These are phyloP conservation scores for Blastobasis lacticolella DNA, from an alignment of 2,888 invertebrate species.

Conservation along the genomic window DNA sequence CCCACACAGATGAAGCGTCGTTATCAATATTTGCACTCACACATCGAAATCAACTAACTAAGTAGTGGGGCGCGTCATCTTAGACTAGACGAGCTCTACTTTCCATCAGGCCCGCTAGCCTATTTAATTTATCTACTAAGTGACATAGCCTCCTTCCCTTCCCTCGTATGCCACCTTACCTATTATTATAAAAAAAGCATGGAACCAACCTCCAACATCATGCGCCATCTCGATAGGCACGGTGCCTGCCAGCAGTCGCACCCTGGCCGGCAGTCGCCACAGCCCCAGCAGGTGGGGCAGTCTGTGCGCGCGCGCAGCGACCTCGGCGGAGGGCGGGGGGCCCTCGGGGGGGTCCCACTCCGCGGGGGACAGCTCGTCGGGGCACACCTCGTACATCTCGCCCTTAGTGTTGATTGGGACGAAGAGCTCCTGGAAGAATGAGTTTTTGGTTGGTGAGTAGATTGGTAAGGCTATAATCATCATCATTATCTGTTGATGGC, in stretches of 20 bases:
- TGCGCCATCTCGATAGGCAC: constrained; percentile 75
- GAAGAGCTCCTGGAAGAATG: constrained; percentile 76
- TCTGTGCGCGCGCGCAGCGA: constrained; percentile 71
- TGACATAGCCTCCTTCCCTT: no score
- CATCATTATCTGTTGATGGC: no score
- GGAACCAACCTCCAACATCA: constrained; percentile 73
- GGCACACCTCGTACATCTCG: constrained; percentile 80
- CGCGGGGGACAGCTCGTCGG: constrained; percentile 67
- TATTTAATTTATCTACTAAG: no score
- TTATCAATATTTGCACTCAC: no score
- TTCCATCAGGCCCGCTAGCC: no score
- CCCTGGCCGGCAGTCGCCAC: constrained; percentile 74
- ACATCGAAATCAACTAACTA: no score
- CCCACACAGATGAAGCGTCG: no score
- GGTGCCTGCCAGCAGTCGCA: constrained; percentile 75
- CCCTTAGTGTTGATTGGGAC: constrained; percentile 84
- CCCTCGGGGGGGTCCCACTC: constrained; percentile 69
- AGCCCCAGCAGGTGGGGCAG: constrained; percentile 73
- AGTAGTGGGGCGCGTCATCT: no score
- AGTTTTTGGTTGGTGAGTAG: neutral
- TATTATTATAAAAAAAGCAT: neutral
- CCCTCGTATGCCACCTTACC: no score
- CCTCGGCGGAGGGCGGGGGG: constrained; percentile 54
- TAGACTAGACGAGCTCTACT: no score
- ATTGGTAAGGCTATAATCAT: no score